Conservation (phyloP, 2,888 invertebrate species). For the Callinectes sapidus region DNA sequence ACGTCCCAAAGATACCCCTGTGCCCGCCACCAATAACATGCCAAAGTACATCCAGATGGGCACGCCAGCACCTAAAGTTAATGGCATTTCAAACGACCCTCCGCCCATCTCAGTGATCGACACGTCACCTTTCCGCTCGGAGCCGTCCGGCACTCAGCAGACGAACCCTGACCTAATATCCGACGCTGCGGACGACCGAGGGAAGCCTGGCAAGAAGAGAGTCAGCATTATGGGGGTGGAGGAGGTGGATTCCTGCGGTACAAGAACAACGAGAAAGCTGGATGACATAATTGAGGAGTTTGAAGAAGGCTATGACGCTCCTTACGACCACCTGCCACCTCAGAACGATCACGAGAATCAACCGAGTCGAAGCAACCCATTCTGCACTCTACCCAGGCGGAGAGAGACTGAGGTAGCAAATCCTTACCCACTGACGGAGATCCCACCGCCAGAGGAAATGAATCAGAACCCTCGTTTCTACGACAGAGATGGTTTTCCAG, state of each 20-base stretch:
- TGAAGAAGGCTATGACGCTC: conserved; percentile 64
- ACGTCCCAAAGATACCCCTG: conserved; percentile 52
- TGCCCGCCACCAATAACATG: conserved; percentile 64
- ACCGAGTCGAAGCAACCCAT: conserved; percentile 47
- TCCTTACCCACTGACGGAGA: conserved; percentile 65
- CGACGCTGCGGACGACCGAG: conserved; percentile 69
- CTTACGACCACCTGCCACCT: conserved; percentile 59
- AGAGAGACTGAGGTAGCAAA: conserved; percentile 57
- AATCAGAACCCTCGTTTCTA: conserved; percentile 58
- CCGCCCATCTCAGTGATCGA: conserved; percentile 72
- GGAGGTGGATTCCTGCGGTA: conserved; percentile 69
- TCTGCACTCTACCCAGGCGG: conserved; percentile 46
- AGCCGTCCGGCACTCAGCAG: conserved; percentile 62
- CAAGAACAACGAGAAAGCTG: conserved; percentile 63
- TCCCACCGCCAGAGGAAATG: conserved; percentile 65
- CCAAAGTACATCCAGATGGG: conserved; percentile 72
- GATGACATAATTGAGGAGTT: conserved; percentile 71
- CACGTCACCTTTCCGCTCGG: conserved; percentile 67
- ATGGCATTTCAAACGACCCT: conserved; percentile 66
- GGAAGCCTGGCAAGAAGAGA: conserved; percentile 65
- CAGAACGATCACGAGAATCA: conserved; percentile 52
- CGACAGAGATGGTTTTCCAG: conserved; percentile 58
- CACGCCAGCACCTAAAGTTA: conserved; percentile 70
- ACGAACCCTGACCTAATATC: conserved; percentile 71
- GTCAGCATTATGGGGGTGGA: conserved; percentile 71